phyloP scores from a whole-genome alignment of 2,113 vertebrate species.

The Sinocyclocheilus grahami region DNA sequence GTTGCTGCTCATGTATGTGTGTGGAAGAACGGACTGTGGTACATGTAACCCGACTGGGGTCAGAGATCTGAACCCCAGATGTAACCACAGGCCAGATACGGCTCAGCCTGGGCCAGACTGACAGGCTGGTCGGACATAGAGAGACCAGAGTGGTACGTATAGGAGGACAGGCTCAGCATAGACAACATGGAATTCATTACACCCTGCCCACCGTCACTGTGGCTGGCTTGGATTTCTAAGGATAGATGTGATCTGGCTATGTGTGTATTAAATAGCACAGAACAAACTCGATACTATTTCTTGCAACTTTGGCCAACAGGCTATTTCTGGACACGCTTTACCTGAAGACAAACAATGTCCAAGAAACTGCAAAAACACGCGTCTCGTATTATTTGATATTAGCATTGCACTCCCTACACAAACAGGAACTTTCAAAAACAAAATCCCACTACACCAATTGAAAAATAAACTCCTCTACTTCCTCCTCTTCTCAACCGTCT shows the following conservation, averaged over 20 bases:
- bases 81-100: slow-evolving; percentile 24
- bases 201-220: slow-evolving; percentile 3
- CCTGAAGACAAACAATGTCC: background rate
- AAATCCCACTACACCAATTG: background rate
- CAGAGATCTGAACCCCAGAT: slow-evolving; percentile 25
- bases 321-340: background rate
- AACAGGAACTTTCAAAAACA: slow-evolving; percentile 13
- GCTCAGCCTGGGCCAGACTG: background rate
- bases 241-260: slow-evolving; percentile 36
- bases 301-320: background rate
- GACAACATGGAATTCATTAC: slow-evolving; percentile 33
- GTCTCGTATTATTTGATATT: background rate
- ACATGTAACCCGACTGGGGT: slow-evolving; percentile 32
- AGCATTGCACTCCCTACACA: slow-evolving; percentile 12
- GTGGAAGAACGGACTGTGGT: slow-evolving; percentile 19
- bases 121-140: background rate
- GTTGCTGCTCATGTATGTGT: slow-evolving; percentile 26
- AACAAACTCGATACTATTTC: slow-evolving; percentile 17
- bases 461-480: slow-evolving; percentile 5
- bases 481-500: slow-evolving; percentile 13
- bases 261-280: slow-evolving; percentile 34
- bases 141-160: background rate
- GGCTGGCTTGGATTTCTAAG: slow-evolving; percentile 26
- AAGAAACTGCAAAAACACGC: background rate
- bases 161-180: slow-evolving; percentile 15